phyloP scores from a whole-genome alignment of 2,797 vertebrate species.

The Geotrypetes seraphini region DNA sequence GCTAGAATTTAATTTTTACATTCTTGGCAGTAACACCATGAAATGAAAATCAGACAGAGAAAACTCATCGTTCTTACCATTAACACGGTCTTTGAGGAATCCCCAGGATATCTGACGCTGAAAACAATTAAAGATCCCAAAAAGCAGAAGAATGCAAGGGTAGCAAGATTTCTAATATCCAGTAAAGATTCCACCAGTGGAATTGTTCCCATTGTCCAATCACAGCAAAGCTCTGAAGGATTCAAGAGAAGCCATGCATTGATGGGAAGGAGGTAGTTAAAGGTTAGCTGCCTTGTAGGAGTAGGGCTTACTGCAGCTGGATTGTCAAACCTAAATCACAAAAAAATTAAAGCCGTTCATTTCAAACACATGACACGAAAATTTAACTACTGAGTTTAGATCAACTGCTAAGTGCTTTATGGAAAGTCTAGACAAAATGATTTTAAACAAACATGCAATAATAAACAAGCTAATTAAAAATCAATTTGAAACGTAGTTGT shows the following conservation, averaged over 20 bases:
- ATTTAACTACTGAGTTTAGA: too few relatives aligned
- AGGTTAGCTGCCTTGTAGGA: conserved; percentile 85
- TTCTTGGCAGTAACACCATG: too few relatives aligned
- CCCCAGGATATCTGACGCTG: conserved; percentile 71
- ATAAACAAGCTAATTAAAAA: too few relatives aligned
- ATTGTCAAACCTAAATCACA: conserved; percentile 84
- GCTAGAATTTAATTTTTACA: too few relatives aligned
- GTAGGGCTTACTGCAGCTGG: conserved; percentile 92
- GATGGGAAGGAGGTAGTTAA: conserved; percentile 94
- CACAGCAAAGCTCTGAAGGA: conserved; percentile 92
- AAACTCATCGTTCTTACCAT: conserved; percentile 81
- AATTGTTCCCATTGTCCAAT: conserved; percentile 98
- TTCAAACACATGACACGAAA: too few relatives aligned
- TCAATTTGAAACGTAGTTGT: too few relatives aligned
- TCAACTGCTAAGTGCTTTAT: too few relatives aligned
- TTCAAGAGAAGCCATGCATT: conserved; percentile 94
- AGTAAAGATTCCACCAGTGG: conserved; percentile 84
- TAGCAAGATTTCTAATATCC: conserved; percentile 83
- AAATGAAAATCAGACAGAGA: too few relatives aligned
- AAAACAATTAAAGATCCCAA: conserved; percentile 72
- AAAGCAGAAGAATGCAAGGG: conserved; percentile 73
- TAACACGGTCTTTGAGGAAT: conserved; percentile 83
- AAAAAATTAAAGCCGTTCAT: neutral
- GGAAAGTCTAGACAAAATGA: too few relatives aligned
- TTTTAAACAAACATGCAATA: too few relatives aligned